A percentile compares a stretch with the other conserved stretches of the same genome.
phyloP scores from a whole-genome alignment of 2,888 invertebrate genomes.

The Salpingus planirostris region DNA sequence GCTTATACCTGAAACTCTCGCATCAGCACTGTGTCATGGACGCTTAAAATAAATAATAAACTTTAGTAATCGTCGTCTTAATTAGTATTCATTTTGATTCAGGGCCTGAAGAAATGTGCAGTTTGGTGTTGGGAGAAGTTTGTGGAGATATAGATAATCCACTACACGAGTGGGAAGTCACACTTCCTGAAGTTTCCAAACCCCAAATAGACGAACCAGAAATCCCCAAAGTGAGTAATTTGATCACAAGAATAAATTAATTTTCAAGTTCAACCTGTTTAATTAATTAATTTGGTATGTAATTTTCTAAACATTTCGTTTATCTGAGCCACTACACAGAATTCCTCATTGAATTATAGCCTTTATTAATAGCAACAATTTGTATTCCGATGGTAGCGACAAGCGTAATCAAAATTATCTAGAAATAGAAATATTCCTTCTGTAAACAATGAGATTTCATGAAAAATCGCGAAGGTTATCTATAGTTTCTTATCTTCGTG shows the following conservation, averaged over 20 bases:
- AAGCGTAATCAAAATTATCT: too few species aligned
- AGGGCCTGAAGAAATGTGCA: slow-evolving; percentile 80
- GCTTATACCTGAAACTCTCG: not conserved
- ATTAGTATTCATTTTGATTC: slow-evolving; percentile 27
- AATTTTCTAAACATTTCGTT: too few species aligned
- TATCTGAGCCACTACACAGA: too few species aligned
- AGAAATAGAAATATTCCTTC: too few species aligned
- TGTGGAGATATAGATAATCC: slow-evolving; percentile 82
- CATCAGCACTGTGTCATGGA: slow-evolving; percentile 2
- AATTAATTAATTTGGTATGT: too few species aligned
- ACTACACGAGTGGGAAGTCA: slow-evolving; percentile 78
- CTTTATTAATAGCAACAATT: too few species aligned
- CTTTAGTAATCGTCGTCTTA: not conserved
- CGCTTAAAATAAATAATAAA: not conserved
- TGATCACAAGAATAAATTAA: too few species aligned
- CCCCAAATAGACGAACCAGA: slow-evolving; percentile 54
- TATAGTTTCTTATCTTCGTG: not conserved
- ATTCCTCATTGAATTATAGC: too few species aligned
- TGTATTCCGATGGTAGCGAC: too few species aligned
- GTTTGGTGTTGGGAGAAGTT: slow-evolving; percentile 79
- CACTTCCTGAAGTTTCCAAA: slow-evolving; percentile 75
- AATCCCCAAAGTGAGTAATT: slow-evolving; percentile 52
- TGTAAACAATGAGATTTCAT: too few species aligned
- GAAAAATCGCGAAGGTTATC: not conserved
- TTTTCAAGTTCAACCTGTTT: too few species aligned